Conservation (phyloP, 2,888 invertebrate species). For the Poecilobothrus nobilitatus region DNA sequence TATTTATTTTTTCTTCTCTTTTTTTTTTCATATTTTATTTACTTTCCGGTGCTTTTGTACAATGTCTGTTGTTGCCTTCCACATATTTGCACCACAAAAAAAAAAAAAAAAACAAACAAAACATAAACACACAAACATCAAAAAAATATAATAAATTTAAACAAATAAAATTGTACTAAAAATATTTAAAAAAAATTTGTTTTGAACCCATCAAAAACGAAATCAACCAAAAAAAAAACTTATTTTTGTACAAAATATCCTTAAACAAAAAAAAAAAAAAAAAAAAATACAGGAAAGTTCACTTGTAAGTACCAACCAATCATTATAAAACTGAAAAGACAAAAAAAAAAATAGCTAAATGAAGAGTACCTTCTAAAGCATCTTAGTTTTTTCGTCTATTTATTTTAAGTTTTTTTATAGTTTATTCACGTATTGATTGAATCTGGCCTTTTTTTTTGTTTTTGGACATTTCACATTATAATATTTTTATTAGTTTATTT, state of each 20-base stretch:
- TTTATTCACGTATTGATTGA: too few species aligned
- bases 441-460: too few species aligned
- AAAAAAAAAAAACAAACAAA: conserved; percentile 26
- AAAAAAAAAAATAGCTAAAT: not conserved
- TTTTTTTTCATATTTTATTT: conserved; percentile 11
- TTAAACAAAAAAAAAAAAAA: not conserved
- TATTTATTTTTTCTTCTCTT: conserved; percentile 3
- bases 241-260: not conserved
- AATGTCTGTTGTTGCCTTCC: conserved; percentile 20
- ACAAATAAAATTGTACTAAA: not conserved
- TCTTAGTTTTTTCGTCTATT: too few species aligned
- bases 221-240: not conserved
- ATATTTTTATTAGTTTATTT: too few species aligned
- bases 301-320: not conserved
- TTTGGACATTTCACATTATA: too few species aligned
- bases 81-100: conserved; percentile 15
- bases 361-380: too few species aligned
- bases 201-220: not conserved
- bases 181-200: not conserved
- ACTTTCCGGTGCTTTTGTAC: conserved; percentile 12
- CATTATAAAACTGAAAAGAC: not conserved
- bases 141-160: too few species aligned
- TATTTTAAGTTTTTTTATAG: too few species aligned
- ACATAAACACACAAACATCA: not conserved
- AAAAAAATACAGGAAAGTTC: not conserved